These are phyloP conservation scores for Myripristis jacobus DNA, from an alignment of 2,797 vertebrate genomes.

Conservation along the genomic window DNA sequence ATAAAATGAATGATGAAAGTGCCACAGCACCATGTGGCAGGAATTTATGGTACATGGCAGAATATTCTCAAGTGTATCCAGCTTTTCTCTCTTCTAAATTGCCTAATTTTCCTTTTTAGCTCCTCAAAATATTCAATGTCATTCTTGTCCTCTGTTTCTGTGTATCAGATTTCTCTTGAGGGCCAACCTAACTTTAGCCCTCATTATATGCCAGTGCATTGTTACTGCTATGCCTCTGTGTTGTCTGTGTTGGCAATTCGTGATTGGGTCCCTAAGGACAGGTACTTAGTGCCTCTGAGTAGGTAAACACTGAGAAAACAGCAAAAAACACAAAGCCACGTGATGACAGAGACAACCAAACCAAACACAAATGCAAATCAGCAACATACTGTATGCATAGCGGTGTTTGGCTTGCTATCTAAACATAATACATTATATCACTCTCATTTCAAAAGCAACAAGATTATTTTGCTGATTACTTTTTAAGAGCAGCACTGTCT, in stretches of 20 bases:
- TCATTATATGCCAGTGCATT: slow-evolving; percentile 54
- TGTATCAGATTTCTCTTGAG: slow-evolving; percentile 46
- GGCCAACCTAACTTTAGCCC: slow-evolving; percentile 57
- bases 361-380: background rate
- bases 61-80: slow-evolving; percentile 3
- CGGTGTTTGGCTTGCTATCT: background rate
- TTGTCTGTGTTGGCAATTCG: slow-evolving; percentile 35
- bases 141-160: slow-evolving; percentile 14
- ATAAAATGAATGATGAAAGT: background rate
- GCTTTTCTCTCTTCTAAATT: slow-evolving; percentile 11
- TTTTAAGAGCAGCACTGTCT: too few relatives aligned
- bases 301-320: slow-evolving; percentile 50
- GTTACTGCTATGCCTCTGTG: slow-evolving; percentile 38
- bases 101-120: slow-evolving; percentile 29
- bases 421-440: background rate
- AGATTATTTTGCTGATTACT: too few relatives aligned
- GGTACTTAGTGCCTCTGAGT: slow-evolving; percentile 49
- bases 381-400: background rate
- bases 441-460: too few relatives aligned
- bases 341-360: slow-evolving; percentile 16
- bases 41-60: background rate
- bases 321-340: background rate
- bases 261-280: slow-evolving; percentile 59
- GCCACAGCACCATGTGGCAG: background rate
- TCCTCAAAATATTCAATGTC: slow-evolving; percentile 33